Base-by-base conservation (phyloP, 2,888 invertebrate genomes). In the Acrocyrtus sp. region DNA sequence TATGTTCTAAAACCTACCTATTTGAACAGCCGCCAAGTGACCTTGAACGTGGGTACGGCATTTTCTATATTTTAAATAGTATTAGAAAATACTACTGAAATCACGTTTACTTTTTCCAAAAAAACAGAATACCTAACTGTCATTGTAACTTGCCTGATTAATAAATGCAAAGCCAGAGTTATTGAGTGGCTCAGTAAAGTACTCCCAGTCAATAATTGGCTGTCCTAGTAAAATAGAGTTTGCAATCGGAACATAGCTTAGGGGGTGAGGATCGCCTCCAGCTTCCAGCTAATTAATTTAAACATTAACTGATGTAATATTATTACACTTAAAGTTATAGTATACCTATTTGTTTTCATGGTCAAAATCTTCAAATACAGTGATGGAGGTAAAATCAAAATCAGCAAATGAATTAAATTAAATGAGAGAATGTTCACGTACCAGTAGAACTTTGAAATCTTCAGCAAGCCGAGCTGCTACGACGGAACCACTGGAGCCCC, bases 221-320 rank as follows among this genome's bases (percentile, higher is more conserved):
- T 68, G 65, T 29, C 58, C 51, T n/a, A 67, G 6, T 3, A 70
- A 48, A 15, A 56, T 5, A 4, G 48, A 24, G 12, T 60, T 29
- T 8, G 61, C 21, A 0, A 47, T 21, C 1, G 77, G 77, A 27
- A 77, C 39, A 17, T 54, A 50, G 0, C 62, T 53, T 24, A 74
- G 15, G 3, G 76, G 76, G 29, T 74, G 73, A 0, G 76, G 76
- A 21, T 74, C 62, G 0, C 74, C 74, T 22, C 76, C 76, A 5
- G 74, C 76, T 41, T 76, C 76, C 0, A 76, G 21, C n/a, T n/a
- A n/a, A n/a, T n/a, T n/a, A n/a, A n/a, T n/a, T n/a, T n/a, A 10
- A 72, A 50, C 17, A 65, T 29, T 8, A 72, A 39, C 39, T 24
- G 24, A 39, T 47, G 8, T 39, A 15, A 15, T 39, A 15, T 15